Conservation (phyloP, 1,140 invertebrate species). For the Portunus trituberculatus region DNA sequence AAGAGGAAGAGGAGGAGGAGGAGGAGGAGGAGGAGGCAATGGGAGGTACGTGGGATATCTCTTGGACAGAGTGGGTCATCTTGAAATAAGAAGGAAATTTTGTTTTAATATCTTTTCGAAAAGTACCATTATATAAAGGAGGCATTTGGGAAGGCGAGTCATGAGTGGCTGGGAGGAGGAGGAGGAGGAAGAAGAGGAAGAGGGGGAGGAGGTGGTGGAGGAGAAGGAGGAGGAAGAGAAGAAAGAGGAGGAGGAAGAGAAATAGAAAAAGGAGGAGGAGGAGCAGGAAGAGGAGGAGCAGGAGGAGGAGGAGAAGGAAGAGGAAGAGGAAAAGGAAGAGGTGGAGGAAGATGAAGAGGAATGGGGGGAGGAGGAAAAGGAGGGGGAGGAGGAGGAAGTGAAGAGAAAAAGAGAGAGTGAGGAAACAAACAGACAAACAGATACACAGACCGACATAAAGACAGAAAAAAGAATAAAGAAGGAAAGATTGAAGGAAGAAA, state of each 20-base stretch:
- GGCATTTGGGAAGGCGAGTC: not conserved
- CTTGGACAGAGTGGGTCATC: constrained; percentile 5
- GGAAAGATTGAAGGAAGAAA: not conserved
- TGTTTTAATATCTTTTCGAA: constrained; percentile 6
- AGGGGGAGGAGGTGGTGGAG: not conserved
- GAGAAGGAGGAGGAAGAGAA: not conserved
- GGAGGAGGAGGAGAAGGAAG: not conserved
- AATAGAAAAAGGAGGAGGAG: not conserved
- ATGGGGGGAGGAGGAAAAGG: not conserved
- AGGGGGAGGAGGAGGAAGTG: not conserved
- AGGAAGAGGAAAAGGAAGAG: not conserved
- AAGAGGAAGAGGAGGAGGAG: not conserved
- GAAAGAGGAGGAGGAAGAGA: not conserved
- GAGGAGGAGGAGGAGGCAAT: not conserved
- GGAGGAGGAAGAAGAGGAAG: not conserved
- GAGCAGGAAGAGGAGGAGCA: not conserved
- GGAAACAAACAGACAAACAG: too few relatives aligned
- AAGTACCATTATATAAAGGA: not conserved
- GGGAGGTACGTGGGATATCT: not conserved
- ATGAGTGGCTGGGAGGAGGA: not conserved
- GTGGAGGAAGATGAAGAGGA: not conserved
- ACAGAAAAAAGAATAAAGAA: too few relatives aligned
- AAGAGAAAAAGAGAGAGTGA: not conserved
- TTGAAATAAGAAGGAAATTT: not conserved
- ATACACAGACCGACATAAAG: too few relatives aligned